These are phyloP conservation scores for Unio delphinus DNA, from an alignment of 2,888 invertebrate species.

Conservation along the genomic window DNA sequence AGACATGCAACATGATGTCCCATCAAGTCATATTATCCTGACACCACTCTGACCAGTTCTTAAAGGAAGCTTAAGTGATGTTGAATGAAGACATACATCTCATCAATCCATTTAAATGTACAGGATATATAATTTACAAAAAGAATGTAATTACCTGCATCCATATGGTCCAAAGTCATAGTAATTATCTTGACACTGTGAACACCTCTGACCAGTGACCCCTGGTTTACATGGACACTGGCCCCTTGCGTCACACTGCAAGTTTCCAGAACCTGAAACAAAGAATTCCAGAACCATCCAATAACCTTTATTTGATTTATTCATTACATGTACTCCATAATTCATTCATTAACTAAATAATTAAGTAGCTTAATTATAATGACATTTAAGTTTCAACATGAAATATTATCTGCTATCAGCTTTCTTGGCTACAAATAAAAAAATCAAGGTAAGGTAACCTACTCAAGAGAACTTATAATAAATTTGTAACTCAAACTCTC, in stretches of 20 bases:
- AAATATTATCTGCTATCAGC: too few relatives aligned
- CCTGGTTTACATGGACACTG: slow-evolving; percentile 97
- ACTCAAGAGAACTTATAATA: too few relatives aligned
- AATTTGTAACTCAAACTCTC: too few relatives aligned
- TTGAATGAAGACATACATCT: too few relatives aligned
- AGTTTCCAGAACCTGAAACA: slow-evolving; percentile 78
- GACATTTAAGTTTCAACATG: background rate
- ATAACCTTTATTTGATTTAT: background rate
- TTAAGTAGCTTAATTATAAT: background rate
- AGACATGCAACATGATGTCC: too few relatives aligned
- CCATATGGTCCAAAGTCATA: slow-evolving; percentile 92
- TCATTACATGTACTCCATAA: too few relatives aligned
- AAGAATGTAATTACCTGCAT: slow-evolving; percentile 76
- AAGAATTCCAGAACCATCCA: background rate
- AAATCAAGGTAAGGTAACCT: too few relatives aligned
- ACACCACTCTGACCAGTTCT: too few relatives aligned
- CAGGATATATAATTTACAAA: background rate
- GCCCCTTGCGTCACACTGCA: slow-evolving; percentile 93
- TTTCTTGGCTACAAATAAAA: too few relatives aligned
- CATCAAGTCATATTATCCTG: too few relatives aligned
- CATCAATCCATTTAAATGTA: background rate
- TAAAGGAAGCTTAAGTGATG: too few relatives aligned
- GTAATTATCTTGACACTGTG: slow-evolving; percentile 87
- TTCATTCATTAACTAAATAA: background rate
- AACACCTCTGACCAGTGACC: slow-evolving; percentile 94